Evolutionary conservation across 2,888 invertebrate genomes (phyloP), one percentile per base, ranked within the genome.

Genomic region (Bellardia pandia): DNA sequence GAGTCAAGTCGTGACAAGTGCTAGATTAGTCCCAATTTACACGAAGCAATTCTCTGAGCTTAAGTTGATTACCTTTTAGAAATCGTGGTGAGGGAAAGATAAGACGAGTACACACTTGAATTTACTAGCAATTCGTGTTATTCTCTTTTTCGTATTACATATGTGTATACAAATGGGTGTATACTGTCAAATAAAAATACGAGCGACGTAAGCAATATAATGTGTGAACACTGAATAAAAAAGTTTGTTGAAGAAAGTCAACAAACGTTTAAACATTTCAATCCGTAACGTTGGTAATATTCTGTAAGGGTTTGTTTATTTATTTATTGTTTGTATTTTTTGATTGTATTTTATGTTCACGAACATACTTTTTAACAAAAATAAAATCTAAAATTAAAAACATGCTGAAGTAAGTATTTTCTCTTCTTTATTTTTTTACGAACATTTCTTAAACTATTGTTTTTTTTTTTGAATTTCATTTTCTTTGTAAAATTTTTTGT

Each of bases 201-300:
- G 23, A 23, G 23, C 23, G 23, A 23, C 1, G 0, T 23, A 23
- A 23, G 23, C 23, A 23, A 23, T 23, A 23, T 0, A 23, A 23
- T 23, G 23, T 23, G 23, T 23, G 23, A 23, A 23, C 23, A 23
- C 23, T 23, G 23, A 23, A 23, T 23, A 23, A 23, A 23, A 23
- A 23, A 23, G 37, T 68, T 45, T 78, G 68, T 33, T 14, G 11
- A 69, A 13, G n/a, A 69, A 42, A 51, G 8, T 69, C n/a, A 42
- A 58, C 58, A 69, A 45, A 60, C 69, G 45, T 58, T 78, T 68
- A 68, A 78, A 68, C 68, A 68, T 68, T 68, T 66, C 13, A 58
- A 48, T 51, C 9, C 48, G 60, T 33, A 48, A 16, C 33, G 42
- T 60, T 45, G 37, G 37, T 9, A 40, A 64, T 40, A 64, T 37